These are phyloP conservation scores for Allygus modestus DNA, from an alignment of 2,888 invertebrate species.

Conservation along the genomic window DNA sequence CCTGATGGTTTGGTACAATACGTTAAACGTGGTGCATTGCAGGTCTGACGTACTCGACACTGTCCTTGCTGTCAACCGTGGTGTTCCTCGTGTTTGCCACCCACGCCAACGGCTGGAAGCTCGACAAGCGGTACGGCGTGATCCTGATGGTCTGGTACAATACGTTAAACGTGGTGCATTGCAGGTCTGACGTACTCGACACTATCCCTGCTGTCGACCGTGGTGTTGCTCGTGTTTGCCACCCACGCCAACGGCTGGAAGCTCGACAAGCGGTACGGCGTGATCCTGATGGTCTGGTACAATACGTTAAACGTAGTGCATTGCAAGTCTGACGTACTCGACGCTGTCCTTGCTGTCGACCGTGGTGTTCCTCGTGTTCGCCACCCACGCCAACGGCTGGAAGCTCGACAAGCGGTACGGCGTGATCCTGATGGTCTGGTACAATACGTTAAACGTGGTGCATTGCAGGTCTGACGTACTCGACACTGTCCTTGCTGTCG, in stretches of 20 bases:
- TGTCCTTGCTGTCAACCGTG: slow-evolving; percentile 95
- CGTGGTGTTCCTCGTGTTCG: slow-evolving; percentile 91
- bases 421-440: slow-evolving; percentile 93
- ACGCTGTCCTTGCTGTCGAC: slow-evolving; percentile 96
- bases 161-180: slow-evolving; percentile 84
- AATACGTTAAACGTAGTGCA: not conserved
- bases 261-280: slow-evolving; percentile 91
- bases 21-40: slow-evolving; percentile 64
- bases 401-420: slow-evolving; percentile 94
- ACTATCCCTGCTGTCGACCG: slow-evolving; percentile 94
- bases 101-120: slow-evolving; percentile 96
- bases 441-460: slow-evolving; percentile 76
- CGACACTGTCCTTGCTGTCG: slow-evolving; percentile 93
- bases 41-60: slow-evolving; percentile 95
- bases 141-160: slow-evolving; percentile 96
- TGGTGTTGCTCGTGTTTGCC: slow-evolving; percentile 92
- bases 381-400: slow-evolving; percentile 98
- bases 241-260: slow-evolving; percentile 99
- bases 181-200: slow-evolving; percentile 95
- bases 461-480: slow-evolving; percentile 85
- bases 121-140: slow-evolving; percentile 92
- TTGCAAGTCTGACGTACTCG: slow-evolving; percentile 91
- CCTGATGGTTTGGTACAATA: slow-evolving; percentile 73
- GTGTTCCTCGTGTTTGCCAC: slow-evolving; percentile 94
- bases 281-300: slow-evolving; percentile 78